Evolutionary conservation across 2,113 vertebrate genomes (phyloP).

Genomic region (Sigmodon hispidus): DNA sequence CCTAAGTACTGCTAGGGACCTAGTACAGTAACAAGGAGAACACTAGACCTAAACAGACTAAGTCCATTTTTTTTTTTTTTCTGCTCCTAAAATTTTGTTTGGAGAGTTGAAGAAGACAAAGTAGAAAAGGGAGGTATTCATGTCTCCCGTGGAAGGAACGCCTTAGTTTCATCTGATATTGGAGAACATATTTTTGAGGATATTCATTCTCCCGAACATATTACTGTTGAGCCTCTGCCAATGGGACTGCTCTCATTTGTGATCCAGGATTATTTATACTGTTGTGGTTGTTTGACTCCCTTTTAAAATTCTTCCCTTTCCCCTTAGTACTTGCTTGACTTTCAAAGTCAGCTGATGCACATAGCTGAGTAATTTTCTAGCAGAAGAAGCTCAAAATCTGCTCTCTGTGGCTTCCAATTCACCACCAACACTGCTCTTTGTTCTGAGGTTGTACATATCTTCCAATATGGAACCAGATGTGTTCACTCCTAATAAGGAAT

Average conservation of each 20-base stretch:
- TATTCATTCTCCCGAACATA: conserved; percentile 86
- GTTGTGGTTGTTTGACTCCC: conserved; percentile 85
- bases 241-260: conserved; percentile 82
- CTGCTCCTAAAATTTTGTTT: conserved; percentile 74
- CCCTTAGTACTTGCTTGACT: conserved; percentile 71
- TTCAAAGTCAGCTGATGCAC: conserved; percentile 53
- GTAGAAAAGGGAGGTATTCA: conserved; percentile 81
- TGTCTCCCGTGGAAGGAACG: conserved; percentile 71
- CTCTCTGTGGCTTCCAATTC: rapidly evolving
- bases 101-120: conserved; percentile 78
- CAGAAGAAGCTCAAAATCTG: neutral
- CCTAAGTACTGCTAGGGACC: conserved; percentile 45
- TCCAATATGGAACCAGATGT: conserved; percentile 5
- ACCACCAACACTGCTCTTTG: neutral
- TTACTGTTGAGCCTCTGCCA: conserved; percentile 85
- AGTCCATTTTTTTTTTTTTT: conserved; percentile 68
- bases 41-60: conserved; percentile 57
- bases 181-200: conserved; percentile 82
- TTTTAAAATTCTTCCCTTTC: conserved; percentile 79
- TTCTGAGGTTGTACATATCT: neutral
- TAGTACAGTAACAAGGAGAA: conserved; percentile 76
- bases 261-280: conserved; percentile 83
- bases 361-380: conserved; percentile 48
- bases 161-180: conserved; percentile 69
- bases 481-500: neutral